Conservation (phyloP, 2,113 vertebrate species). For the Pangasianodon gigas region DNA sequence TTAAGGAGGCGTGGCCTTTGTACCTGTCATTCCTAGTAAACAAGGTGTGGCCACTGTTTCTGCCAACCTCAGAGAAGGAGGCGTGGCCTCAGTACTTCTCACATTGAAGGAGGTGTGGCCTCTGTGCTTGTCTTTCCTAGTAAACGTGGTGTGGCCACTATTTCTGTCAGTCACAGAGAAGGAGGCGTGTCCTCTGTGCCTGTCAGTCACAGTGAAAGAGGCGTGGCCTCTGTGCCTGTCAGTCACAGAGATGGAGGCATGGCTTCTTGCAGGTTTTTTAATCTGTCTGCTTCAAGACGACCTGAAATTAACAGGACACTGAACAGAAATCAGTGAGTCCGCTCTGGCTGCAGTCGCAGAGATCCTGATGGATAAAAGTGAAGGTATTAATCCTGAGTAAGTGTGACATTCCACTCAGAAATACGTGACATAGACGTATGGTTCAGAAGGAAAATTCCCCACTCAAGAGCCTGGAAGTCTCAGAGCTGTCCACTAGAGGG, state of each 20-base stretch:
- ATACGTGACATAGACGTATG: background rate
- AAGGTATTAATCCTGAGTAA: background rate
- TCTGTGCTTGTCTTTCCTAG: background rate
- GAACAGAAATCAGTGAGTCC: background rate
- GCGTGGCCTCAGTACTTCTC: too few species aligned
- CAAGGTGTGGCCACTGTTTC: too few species aligned
- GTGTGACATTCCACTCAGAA: background rate
- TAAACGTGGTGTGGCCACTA: background rate
- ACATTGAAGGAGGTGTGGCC: too few species aligned
- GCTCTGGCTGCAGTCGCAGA: background rate
- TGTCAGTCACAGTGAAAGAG: background rate
- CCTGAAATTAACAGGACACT: too few species aligned
- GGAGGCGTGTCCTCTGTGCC: too few species aligned
- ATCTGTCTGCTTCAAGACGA: too few species aligned
- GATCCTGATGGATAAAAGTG: background rate
- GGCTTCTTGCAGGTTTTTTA: background rate
- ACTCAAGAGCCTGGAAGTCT: background rate
- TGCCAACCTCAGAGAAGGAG: too few species aligned
- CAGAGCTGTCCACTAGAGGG: slow-evolving; percentile 7
- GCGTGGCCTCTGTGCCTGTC: background rate
- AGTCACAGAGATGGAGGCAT: background rate
- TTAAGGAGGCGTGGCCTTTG: too few species aligned
- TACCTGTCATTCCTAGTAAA: too few species aligned
- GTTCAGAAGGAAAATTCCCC: background rate
- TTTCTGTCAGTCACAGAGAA: background rate